phyloP scores from a whole-genome alignment of 2,888 invertebrate species.

The Leptinotarsa tumamoca region DNA sequence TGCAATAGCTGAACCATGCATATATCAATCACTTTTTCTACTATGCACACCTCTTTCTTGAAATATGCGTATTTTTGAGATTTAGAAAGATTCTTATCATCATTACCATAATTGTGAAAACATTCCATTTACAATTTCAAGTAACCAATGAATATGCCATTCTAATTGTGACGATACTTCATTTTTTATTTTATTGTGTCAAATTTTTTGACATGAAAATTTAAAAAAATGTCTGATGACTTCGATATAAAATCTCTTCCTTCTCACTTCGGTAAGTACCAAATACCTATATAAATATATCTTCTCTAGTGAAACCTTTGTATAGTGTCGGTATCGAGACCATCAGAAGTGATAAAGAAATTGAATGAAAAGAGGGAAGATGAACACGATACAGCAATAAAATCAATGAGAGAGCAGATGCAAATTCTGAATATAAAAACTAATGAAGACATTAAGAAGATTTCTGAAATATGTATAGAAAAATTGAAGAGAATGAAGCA shows the following conservation, averaged over 20 bases:
- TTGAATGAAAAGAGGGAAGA: constrained; percentile 46
- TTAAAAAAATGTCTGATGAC: constrained; percentile 38
- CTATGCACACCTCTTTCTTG: no score
- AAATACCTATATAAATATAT: neutral
- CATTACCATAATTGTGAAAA: no score
- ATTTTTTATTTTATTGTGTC: neutral
- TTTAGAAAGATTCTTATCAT: no score
- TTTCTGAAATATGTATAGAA: constrained; percentile 45
- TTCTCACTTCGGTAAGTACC: constrained; percentile 46
- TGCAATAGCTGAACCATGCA: no score
- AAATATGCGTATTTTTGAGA: no score
- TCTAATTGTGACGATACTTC: neutral
- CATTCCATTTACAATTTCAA: no score
- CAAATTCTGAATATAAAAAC: constrained; percentile 49
- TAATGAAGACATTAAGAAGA: constrained; percentile 48
- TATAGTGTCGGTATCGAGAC: constrained; percentile 38
- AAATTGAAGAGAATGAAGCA: constrained; percentile 37
- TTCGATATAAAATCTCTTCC: constrained; percentile 49
- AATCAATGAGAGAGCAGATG: constrained; percentile 45
- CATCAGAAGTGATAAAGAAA: constrained; percentile 42
- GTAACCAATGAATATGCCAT: no score
- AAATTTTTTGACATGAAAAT: neutral
- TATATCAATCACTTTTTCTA: no score
- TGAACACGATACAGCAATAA: constrained; percentile 47
- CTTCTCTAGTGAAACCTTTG: neutral